Base-by-base conservation (phyloP, 1,140 invertebrate species). In the Brachionus plicatilis region DNA sequence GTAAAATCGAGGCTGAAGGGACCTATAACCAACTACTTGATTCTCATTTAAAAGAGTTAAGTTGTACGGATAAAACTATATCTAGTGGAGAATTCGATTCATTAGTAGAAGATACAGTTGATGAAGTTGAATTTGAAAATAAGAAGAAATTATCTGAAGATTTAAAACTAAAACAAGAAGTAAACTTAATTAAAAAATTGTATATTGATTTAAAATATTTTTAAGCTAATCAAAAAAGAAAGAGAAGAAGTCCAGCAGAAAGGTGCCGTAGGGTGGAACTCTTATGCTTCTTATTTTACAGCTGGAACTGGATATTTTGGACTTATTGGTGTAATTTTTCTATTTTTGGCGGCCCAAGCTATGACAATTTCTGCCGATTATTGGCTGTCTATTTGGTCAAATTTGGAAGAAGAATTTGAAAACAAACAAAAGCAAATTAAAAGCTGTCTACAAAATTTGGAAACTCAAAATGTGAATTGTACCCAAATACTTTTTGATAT, bases 371-470 rank as follows among this genome's bases (percentile, higher is more conserved):
- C 92, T 0, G 92, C 92, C 5, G 94, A 96, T 87, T 95, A 92
- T 87, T 95, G 94, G 92, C 90, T 95, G 0, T 93, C 93, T 85
- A 93, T 92, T 83, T 95, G 94, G 95, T 88, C 72, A 7, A 76
- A 76, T 76, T 47, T 29, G 17, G 72, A 76, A 33, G 43, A 50
- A 47, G 45, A 76, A 27, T 76, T 12, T 27, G 47, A 76, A 50
- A 76, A 5, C 11, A 47, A 76, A n/a, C 72, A 76, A 53, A 47
- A 76, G 6, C 24, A 50, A 27, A 76, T 76, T 29, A 20, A 24
- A 27, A 50, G 17, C 8, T 76, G 72, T 76, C 50, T 76, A 29
- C 8, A 76, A 76, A 37, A 76, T 76, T 50, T 76, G 9, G 37
- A 72, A 4, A 27, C 45, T 3, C 24, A 50, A 29, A 37, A 50